A percentile compares a stretch with the other conserved stretches of the same genome.
phyloP scores from a whole-genome alignment of 2,113 vertebrate species.

The Gasterosteus aculeatus region DNA sequence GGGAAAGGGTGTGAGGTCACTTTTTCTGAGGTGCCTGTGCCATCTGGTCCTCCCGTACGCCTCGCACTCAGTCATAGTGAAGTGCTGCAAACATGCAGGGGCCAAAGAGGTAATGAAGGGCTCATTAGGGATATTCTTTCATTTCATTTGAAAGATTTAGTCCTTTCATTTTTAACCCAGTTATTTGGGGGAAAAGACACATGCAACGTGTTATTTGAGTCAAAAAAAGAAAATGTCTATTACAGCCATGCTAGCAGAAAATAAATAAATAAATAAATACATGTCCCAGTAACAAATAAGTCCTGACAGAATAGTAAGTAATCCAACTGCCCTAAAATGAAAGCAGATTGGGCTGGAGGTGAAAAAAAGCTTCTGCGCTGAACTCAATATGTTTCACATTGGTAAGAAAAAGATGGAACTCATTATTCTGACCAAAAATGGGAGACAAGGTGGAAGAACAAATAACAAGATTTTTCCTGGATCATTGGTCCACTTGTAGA shows the following conservation, averaged over 20 bases:
- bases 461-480: conserved; percentile 42
- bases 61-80: conserved; percentile 12
- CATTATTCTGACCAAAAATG: conserved; percentile 50
- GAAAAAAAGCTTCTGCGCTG: conserved; percentile 23
- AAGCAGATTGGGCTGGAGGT: conserved; percentile 43
- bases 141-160: neutral
- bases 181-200: neutral
- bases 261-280: conserved; percentile 17
- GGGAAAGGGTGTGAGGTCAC: conserved; percentile 65
- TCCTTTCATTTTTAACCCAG: neutral
- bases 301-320: conserved; percentile 35
- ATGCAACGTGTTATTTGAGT: conserved; percentile 1
- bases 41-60: conserved; percentile 53
- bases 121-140: conserved; percentile 22
- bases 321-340: conserved; percentile 31
- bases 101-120: conserved; percentile 15
- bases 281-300: conserved; percentile 21
- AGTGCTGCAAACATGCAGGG: conserved; percentile 36
- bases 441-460: conserved; percentile 36
- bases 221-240: conserved; percentile 8
- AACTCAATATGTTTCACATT: conserved; percentile 25
- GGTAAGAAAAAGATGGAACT: conserved; percentile 22
- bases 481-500: conserved; percentile 36
- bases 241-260: neutral
- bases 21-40: conserved; percentile 52